Base-by-base conservation (phyloP, 2,888 invertebrate genomes). In the Salpingus planirostris region DNA sequence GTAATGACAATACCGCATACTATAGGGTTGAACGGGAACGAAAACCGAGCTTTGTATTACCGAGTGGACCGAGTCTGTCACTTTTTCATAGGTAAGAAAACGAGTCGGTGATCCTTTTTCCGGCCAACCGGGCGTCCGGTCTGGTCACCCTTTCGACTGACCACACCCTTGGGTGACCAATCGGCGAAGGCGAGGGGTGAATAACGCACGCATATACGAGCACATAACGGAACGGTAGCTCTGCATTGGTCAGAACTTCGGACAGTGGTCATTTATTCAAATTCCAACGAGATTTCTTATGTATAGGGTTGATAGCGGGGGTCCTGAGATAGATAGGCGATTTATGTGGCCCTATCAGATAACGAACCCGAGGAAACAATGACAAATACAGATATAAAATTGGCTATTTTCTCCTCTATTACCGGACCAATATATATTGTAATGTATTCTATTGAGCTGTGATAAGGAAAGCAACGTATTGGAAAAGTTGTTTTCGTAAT, bases 81-180 rank as follows among this genome's bases (percentile, higher is more conserved):
- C 11, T 14, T 27, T 32, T 32, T 14, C 26, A 34, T 34, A 33
- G 40, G 37, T 37, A 30, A 33, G 12, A 27, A 26, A 15, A 30
- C 28, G 28, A 28, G 26, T 5, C 33, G 27, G 32, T 32, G 36
- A 41, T 33, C 36, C 40, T 44, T 46, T 44, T 46, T 46, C 46
- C 37, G 33, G 57, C 60, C 57, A 57, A 56, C 50, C 53, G 44
- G n/a, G n/a, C 47, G 46, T 49, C 49, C 55, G 49, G 52, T 42
- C 33, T 32, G 31, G 32, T 52, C 46, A 55, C 58, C 59, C 56
- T 52, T 50, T 42, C 34, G 27, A 44, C 50, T 64, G 62, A 62
- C 64, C 64, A 62, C 60, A 51, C 61, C 60, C 59, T 42, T 33
- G 29, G 51, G 44, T 62, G 61, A 60, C 64, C 62, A 62, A 55